Conservation (phyloP, 1,140 invertebrate genomes). For the Tyrophagus putrescentiae region DNA sequence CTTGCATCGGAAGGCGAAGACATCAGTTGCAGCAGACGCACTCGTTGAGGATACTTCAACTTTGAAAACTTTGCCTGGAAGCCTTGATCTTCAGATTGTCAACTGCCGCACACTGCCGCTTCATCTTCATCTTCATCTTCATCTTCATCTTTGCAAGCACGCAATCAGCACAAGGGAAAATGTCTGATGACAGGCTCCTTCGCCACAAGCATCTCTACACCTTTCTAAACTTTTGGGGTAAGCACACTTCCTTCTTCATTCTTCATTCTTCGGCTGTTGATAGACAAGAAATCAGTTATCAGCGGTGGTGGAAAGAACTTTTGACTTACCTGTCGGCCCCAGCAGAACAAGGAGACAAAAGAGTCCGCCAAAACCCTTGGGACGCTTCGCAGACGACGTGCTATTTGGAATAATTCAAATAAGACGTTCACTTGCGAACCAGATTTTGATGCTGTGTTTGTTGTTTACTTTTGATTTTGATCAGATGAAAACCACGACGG, state of each 20-base stretch:
- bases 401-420: not conserved
- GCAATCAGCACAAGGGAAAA: not conserved
- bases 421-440: not conserved
- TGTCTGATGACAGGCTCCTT: not conserved
- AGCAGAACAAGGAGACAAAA: not conserved
- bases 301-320: not conserved
- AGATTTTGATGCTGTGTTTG: not conserved
- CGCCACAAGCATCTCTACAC: conserved; percentile 27
- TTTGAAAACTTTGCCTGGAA: too few species aligned
- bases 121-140: too few species aligned
- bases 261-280: not conserved
- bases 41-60: too few species aligned
- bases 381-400: not conserved
- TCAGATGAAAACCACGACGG: conserved; percentile 30
- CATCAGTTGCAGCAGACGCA: too few species aligned
- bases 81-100: too few species aligned
- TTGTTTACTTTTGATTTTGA: conserved; percentile 7
- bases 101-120: too few species aligned
- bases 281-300: not conserved
- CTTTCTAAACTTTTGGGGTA: conserved; percentile 29
- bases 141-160: too few species aligned
- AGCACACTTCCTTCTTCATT: conserved; percentile 8
- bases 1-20: too few species aligned
- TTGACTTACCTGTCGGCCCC: not conserved
- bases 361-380: not conserved